These are phyloP conservation scores for Hymenopus coronatus DNA, from an alignment of 2,888 invertebrate genomes.

Conservation along the genomic window DNA sequence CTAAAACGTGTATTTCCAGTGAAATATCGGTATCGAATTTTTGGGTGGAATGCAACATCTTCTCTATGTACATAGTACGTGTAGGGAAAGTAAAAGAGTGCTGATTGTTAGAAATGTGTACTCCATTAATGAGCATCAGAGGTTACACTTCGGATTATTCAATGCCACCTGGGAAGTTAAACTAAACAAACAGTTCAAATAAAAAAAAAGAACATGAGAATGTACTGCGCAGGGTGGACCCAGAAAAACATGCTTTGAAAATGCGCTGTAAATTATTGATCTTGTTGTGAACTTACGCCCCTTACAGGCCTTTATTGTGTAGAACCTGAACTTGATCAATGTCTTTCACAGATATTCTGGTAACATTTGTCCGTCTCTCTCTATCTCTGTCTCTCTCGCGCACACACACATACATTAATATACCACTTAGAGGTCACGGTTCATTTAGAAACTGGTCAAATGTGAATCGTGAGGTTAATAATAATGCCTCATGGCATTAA, in stretches of 20 bases:
- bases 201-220: background rate
- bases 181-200: background rate
- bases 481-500: background rate
- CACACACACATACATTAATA: background rate
- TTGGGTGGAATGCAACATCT: no score
- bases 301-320: background rate
- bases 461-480: background rate
- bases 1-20: no score
- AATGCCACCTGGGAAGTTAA: background rate
- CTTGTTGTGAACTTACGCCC: background rate
- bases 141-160: background rate
- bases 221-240: background rate
- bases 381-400: no score
- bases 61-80: no score
- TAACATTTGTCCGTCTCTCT: background rate
- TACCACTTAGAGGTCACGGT: background rate
- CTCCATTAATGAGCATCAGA: no score
- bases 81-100: no score
- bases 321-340: background rate
- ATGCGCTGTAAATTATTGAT: background rate
- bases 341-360: background rate
- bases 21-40: no score
- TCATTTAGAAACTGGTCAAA: background rate
- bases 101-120: no score
- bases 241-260: background rate